phyloP scores from a whole-genome alignment of 92 coral and sea anemone genomes.

The Actinernus sp. region DNA sequence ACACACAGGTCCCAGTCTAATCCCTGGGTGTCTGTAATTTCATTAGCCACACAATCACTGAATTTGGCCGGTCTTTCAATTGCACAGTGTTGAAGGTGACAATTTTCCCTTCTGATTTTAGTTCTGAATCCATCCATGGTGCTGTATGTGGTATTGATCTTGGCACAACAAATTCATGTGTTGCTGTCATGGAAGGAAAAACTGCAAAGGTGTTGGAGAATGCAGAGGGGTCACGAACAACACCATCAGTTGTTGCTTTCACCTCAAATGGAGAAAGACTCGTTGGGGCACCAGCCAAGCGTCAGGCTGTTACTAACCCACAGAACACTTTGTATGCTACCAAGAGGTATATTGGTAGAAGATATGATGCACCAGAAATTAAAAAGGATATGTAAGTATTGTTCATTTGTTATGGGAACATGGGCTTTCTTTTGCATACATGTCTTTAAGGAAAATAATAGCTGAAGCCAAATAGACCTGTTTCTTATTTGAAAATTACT shows the following conservation, averaged over 20 bases:
- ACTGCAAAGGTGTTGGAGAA: conserved; percentile 93
- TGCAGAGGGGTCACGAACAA: conserved; percentile 95
- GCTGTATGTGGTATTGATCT: conserved; percentile 98
- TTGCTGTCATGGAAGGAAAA: conserved; percentile 98
- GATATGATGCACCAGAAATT: conserved; percentile 88
- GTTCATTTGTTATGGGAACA: background rate
- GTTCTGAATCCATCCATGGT: conserved; percentile 86
- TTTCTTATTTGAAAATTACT: too few species aligned
- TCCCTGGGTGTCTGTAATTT: too few species aligned
- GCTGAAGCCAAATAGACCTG: too few species aligned
- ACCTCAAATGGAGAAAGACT: conserved; percentile 89
- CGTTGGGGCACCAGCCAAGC: conserved; percentile 97
- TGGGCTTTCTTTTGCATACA: too few species aligned
- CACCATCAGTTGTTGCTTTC: conserved; percentile 94
- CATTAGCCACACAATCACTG: too few species aligned
- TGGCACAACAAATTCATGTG: conserved; percentile 99
- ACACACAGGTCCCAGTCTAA: too few species aligned
- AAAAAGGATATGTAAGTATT: conserved; percentile 88
- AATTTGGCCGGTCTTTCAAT: too few species aligned
- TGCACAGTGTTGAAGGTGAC: too few species aligned
- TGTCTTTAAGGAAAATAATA: too few species aligned
- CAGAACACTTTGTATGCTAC: conserved; percentile 95
- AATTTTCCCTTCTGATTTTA: conserved; percentile 10
- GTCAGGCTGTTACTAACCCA: conserved; percentile 99
- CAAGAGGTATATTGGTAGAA: conserved; percentile 94